Evolutionary conservation across 2,113 vertebrate genomes (phyloP).

Genomic region (Mystacornis crossleyi): DNA sequence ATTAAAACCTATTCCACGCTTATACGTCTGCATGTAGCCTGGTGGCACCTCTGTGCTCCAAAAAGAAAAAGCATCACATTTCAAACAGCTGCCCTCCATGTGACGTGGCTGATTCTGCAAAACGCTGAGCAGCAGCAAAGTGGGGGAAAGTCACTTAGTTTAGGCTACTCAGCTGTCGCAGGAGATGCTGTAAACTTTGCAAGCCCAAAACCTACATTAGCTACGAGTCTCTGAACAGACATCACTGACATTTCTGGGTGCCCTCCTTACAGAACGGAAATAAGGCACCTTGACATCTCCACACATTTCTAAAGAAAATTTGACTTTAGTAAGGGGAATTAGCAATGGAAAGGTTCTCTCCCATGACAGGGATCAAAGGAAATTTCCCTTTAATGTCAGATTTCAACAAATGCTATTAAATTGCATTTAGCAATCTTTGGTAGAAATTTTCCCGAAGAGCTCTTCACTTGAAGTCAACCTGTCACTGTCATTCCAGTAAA

Average conservation of each 20-base stretch:
- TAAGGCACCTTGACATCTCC: conserved; percentile 60
- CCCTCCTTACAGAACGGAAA: conserved; percentile 24
- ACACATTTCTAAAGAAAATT: conserved; percentile 54
- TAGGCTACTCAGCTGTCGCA: neutral
- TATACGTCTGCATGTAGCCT: neutral
- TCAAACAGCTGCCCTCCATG: neutral
- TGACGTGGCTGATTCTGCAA: neutral
- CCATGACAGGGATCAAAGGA: conserved; percentile 68
- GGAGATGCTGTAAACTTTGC: conserved; percentile 23
- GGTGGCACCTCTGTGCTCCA: neutral
- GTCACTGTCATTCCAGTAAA: conserved; percentile 53
- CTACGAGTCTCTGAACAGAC: neutral
- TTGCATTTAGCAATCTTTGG: conserved; percentile 60
- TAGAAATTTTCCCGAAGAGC: conserved; percentile 45
- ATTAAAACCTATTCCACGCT: neutral
- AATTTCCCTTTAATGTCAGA: conserved; percentile 69
- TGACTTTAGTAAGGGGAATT: conserved; percentile 55
- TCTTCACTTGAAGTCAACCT: conserved; percentile 52
- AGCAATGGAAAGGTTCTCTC: conserved; percentile 63
- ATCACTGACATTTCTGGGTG: conserved; percentile 51
- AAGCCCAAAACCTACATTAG: neutral
- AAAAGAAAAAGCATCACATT: neutral
- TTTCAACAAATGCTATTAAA: conserved; percentile 69
- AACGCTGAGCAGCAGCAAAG: neutral
- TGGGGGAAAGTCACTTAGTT: neutral